Conservation (phyloP, 2,797 vertebrate species). For the Typhlichthys subterraneus region DNA sequence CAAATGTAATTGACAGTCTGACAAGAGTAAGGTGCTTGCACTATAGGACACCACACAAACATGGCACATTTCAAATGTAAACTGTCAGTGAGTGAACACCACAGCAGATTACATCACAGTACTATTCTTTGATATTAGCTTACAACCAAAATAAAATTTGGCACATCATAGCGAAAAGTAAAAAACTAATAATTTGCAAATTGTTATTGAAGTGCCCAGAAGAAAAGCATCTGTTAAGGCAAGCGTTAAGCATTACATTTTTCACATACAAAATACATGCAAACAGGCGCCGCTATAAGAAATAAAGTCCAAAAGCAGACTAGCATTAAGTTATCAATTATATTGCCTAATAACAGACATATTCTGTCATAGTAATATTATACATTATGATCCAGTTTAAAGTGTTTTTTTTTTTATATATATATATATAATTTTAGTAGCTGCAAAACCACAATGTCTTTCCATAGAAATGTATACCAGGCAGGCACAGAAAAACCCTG, state of each 20-base stretch:
- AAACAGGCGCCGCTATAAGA: constrained; percentile 52
- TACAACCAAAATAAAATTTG: constrained; percentile 30
- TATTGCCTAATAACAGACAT: constrained; percentile 46
- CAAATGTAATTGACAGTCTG: constrained; percentile 28
- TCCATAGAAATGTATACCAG: too few relatives aligned
- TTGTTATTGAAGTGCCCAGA: background rate
- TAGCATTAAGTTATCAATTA: constrained; percentile 37
- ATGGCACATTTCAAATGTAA: constrained; percentile 29
- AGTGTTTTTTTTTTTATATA: constrained; percentile 1
- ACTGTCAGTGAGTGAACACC: constrained; percentile 21
- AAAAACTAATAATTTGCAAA: constrained; percentile 17
- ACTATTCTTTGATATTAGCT: constrained; percentile 15
- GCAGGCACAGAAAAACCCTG: too few relatives aligned
- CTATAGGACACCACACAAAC: constrained; percentile 41
- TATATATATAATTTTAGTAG: constrained; percentile 2
- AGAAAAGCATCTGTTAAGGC: constrained; percentile 47
- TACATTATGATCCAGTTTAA: constrained; percentile 5
- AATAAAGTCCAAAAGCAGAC: constrained; percentile 43
- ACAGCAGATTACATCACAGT: constrained; percentile 21
- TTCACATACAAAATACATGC: constrained; percentile 56
- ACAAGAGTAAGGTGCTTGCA: constrained; percentile 32
- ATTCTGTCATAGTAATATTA: background rate
- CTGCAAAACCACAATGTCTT: constrained; percentile 9
- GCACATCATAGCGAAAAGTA: constrained; percentile 31
- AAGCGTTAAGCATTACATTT: constrained; percentile 40